These are phyloP conservation scores for Malthinus seriepunctatus DNA, from an alignment of 2,888 invertebrate species.

Conservation along the genomic window DNA sequence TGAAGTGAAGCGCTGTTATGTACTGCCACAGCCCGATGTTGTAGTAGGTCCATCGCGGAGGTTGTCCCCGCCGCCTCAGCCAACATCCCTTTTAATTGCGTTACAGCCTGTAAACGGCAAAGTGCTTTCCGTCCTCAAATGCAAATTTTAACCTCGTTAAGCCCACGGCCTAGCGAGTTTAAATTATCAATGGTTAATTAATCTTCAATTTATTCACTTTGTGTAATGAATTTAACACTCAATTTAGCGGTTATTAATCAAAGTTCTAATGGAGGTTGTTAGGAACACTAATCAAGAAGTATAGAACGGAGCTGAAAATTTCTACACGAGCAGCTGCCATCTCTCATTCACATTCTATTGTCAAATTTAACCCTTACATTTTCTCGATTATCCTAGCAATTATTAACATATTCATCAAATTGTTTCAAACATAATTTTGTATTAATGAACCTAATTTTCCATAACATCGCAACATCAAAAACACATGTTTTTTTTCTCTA, in stretches of 20 bases:
- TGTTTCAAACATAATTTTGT: constrained; percentile 1
- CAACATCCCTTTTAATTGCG: constrained; percentile 52
- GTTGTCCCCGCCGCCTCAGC: constrained; percentile 24
- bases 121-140: constrained; percentile 59
- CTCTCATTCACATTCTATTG: constrained; percentile 27
- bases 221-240: constrained; percentile 58
- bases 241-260: constrained; percentile 63
- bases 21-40: constrained; percentile 25
- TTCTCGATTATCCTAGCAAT: constrained; percentile 11
- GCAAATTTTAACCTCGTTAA: constrained; percentile 60
- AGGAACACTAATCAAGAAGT: constrained; percentile 35
- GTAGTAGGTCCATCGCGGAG: constrained; percentile 21
- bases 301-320: constrained; percentile 25
- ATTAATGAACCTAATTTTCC: constrained; percentile 11
- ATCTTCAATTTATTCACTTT: constrained; percentile 61
- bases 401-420: constrained; percentile 15
- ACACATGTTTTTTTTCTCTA: constrained; percentile 29
- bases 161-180: constrained; percentile 57
- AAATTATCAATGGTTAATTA: constrained; percentile 60
- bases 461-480: constrained; percentile 10
- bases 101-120: constrained; percentile 53
- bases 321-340: constrained; percentile 40
- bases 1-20: constrained; percentile 41
- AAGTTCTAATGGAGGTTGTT: constrained; percentile 60
- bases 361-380: constrained; percentile 18